A percentile compares a stretch with the other conserved stretches of the same genome.
Conservation (phyloP, 2,888 invertebrate species). For the Lasioglossum leucozonium region DNA sequence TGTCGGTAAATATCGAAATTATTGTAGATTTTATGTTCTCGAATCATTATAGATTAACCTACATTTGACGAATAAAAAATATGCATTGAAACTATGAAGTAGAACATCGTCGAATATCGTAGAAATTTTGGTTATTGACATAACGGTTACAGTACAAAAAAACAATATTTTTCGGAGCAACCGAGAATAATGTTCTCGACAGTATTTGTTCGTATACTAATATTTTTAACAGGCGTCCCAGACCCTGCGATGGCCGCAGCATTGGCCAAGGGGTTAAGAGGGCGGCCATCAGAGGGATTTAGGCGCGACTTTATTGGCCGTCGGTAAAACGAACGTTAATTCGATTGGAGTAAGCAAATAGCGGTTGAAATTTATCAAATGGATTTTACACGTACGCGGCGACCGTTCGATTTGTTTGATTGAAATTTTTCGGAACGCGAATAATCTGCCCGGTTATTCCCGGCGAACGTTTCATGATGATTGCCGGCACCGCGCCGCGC, state of each 20-base stretch:
- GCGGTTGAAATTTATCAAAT: conserved; percentile 23
- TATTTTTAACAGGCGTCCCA: neutral
- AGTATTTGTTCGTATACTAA: neutral
- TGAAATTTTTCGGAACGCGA: conserved; percentile 15
- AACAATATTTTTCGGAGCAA: no score
- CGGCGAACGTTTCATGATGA: conserved; percentile 23
- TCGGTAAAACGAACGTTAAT: conserved; percentile 12
- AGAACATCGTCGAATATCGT: no score
- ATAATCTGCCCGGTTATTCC: conserved; percentile 18
- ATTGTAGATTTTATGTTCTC: no score
- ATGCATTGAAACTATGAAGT: no score
- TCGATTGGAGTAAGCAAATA: conserved; percentile 10
- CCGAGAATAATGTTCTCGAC: neutral
- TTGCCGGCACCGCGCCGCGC: neutral
- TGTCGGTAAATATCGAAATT: no score
- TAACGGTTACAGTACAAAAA: no score
- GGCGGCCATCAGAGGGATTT: neutral
- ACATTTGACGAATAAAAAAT: no score
- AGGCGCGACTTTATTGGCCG: neutral
- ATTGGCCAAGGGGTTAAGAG: neutral
- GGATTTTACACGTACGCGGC: conserved; percentile 12
- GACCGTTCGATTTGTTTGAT: conserved; percentile 18
- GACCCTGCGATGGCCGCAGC: no score
- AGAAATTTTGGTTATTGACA: no score
- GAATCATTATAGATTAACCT: no score